phyloP scores from a whole-genome alignment of 2,113 vertebrate species.

The Hippocampus barbouri region DNA sequence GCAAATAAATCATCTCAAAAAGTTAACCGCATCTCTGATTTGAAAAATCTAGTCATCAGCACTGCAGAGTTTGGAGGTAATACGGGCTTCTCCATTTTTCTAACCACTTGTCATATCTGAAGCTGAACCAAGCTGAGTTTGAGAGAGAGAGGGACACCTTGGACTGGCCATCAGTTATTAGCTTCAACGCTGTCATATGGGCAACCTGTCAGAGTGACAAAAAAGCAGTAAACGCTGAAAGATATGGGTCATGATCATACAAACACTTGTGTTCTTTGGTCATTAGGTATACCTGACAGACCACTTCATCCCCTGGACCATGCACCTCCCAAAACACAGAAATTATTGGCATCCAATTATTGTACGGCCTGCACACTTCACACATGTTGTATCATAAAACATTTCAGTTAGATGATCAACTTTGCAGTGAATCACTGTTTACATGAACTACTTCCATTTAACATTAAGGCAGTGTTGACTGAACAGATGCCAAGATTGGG shows the following conservation, averaged over 20 bases:
- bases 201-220: neutral
- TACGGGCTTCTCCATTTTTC: no score
- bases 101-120: no score
- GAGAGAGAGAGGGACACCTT: neutral
- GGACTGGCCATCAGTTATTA: neutral
- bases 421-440: conserved; percentile 13
- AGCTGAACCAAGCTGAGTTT: no score
- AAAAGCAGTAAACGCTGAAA: neutral
- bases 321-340: neutral
- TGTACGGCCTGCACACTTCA: neutral
- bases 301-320: neutral
- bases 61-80: neutral
- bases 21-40: no score
- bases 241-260: neutral
- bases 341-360: neutral
- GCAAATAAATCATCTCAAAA: no score
- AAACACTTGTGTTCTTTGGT: neutral
- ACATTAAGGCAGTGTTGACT: conserved; percentile 22
- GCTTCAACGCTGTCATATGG: neutral
- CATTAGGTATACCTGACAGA: neutral
- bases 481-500: conserved; percentile 34
- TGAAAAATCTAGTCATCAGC: neutral
- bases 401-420: conserved; percentile 1
- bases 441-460: conserved; percentile 30
- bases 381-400: neutral